phyloP scores from a whole-genome alignment of 2,888 invertebrate genomes.

The Holacanthella duospinosa region DNA sequence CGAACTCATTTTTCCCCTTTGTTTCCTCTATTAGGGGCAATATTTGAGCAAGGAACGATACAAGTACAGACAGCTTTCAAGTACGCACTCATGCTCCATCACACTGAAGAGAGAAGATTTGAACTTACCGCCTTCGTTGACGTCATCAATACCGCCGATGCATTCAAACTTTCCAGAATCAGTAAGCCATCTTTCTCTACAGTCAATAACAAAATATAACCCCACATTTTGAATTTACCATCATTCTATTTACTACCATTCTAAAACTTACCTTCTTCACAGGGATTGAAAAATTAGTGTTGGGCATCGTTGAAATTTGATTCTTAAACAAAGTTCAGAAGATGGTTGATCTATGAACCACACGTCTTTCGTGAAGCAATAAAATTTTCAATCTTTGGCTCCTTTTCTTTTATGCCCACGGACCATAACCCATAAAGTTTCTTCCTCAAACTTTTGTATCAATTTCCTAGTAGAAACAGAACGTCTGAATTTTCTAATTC shows the following conservation, averaged over 20 bases:
- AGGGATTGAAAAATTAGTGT: too few species aligned
- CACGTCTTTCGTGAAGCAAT: neutral
- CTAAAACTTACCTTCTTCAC: too few species aligned
- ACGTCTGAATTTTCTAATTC: neutral
- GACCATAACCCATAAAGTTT: neutral
- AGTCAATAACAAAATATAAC: too few species aligned
- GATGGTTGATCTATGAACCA: neutral
- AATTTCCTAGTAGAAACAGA: neutral
- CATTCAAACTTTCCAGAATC: constrained; percentile 78
- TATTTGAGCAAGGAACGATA: constrained; percentile 82
- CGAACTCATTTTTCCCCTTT: neutral
- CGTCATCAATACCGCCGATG: constrained; percentile 84
- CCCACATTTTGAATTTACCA: neutral
- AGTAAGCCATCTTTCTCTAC: constrained; percentile 59
- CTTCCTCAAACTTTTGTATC: neutral
- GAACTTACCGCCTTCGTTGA: constrained; percentile 81
- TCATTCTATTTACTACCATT: neutral
- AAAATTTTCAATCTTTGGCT: constrained; percentile 6
- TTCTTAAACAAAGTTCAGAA: too few species aligned
- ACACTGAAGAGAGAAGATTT: constrained; percentile 68
- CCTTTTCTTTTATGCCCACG: constrained; percentile 1
- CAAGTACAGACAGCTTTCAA: constrained; percentile 85
- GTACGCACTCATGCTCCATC: constrained; percentile 76
- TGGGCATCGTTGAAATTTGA: too few species aligned
- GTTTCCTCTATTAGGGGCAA: constrained; percentile 55